Evolutionary conservation across 53 echinoderm and acorn worm species (phyloP), one percentile per base, ranked within the genome.

Genomic region (Stichopus horrens): DNA sequence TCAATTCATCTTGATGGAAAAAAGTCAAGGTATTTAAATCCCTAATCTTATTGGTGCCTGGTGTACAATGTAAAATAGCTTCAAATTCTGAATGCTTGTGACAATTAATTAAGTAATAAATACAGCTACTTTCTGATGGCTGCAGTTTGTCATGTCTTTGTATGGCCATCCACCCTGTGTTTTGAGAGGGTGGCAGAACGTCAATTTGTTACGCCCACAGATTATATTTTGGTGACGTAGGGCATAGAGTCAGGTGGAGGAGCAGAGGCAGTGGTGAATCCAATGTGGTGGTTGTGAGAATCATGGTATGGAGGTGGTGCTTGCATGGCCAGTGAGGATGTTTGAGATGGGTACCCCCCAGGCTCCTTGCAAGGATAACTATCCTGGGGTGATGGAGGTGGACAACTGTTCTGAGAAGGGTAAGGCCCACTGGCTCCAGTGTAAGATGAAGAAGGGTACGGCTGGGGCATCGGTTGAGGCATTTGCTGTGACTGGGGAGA

Each of bases 241-340:
- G 79, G 79, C 79, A 79, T 55, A 4, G 54, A 54, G 19, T 79
- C 79, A 54, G 54, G 54, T 54, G 79, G 79, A 79, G 79, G 79
- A 18, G 79, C 79, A 0, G 79, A 79, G 5, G 79, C 55, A 55
- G n/a, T 79, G 20, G 79, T 79, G 16, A 79, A 79, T 79, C 79
- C 79, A 79, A 53, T 7, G 1, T 54, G 79, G n/a, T 79, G 79
- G 18, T 79, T 20, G 79, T 79, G 79, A 19, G 79, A 11, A 6
- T 79, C 79, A 56, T 79, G 79, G 79, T 79, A 79, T 14, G 79
- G 79, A 1, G 79, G 79, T 79, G 79, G 79, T 55, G 79, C 23
- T 79, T 79, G 79, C 79, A 79, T 79, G 54, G 79, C 16, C 79
- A 54, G 54, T 53, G 79, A 54, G 6, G 71, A 71, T 16, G 71